These are phyloP conservation scores for Chironomus riparius DNA, from an alignment of 2,888 invertebrate species.

Conservation along the genomic window DNA sequence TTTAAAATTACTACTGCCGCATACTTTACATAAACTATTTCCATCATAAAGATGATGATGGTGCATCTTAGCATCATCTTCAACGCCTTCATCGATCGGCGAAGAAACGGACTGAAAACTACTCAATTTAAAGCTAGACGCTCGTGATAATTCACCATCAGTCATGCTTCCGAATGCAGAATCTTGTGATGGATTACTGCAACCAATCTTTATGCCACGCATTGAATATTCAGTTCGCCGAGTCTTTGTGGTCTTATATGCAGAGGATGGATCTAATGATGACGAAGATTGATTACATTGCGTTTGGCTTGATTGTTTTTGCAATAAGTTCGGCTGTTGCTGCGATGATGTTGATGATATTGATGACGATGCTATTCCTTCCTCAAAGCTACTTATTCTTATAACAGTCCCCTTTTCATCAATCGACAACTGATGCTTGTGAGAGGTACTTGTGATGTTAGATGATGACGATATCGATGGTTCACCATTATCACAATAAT, in stretches of 20 bases:
- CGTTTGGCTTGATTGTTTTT: conserved; percentile 17
- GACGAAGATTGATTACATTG: conserved; percentile 35
- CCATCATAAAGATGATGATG: background rate
- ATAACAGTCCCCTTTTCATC: conserved; percentile 16
- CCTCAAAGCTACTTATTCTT: conserved; percentile 22
- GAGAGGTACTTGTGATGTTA: conserved; percentile 11
- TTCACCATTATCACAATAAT: conserved; percentile 37
- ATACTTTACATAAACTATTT: too few species aligned
- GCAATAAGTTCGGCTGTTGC: background rate
- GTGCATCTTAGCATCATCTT: conserved; percentile 34
- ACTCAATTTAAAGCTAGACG: conserved; percentile 41
- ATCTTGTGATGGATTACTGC: conserved; percentile 43
- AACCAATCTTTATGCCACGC: conserved; percentile 37
- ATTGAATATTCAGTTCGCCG: conserved; percentile 42
- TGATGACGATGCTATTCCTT: background rate
- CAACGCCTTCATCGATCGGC: conserved; percentile 43
- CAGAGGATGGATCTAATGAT: conserved; percentile 42
- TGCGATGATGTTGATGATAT: background rate
- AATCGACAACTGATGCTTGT: conserved; percentile 25
- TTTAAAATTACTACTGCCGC: conserved; percentile 11
- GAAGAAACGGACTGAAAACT: conserved; percentile 43
- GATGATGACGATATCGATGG: conserved; percentile 28
- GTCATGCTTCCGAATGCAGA: conserved; percentile 43
- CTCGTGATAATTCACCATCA: conserved; percentile 42
- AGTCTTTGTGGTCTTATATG: conserved; percentile 42